Base-by-base conservation (phyloP, 1,140 invertebrate species). In the Geopemphigus sp. region DNA sequence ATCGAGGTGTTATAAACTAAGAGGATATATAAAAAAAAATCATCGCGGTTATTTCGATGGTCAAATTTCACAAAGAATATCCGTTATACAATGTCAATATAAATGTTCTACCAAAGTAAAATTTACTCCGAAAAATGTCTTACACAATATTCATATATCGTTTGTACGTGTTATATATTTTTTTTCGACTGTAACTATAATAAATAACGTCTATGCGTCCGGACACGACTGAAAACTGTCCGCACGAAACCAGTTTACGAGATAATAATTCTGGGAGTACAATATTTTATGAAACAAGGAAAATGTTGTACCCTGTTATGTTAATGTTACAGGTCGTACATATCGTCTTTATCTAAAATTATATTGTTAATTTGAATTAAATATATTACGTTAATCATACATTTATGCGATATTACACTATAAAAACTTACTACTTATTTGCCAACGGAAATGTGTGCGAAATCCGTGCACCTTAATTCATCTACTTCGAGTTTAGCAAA, bases 211-310 rank as follows among this genome's bases (percentile, higher is more conserved):
- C 8, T 73, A 12, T 57, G 56, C 53, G n/a, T 22, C 56, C 19
- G 24, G 54, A 73, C 70, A 32, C 32, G n/a, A 57, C 39, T 73
- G 70, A 73, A 73, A 56, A 8, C 29, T 56, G 50, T 73, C 19
- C 12, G 32, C 24, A 8, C 54, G 32, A 72, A 73, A 47, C 22
- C 24, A 50, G 39, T 50, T 26, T 10, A 24, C 45, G 15, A 17
- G 22, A 68, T 22, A 50, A 50, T 50, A 26, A 50, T 50, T 47
- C 15, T 47, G 64, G 54, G 53, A 76, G 72, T 39, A 76, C 72
- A 76, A 76, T 59, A 47, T 76, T 76, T 76, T 76, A 76, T 76
- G 72, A 76, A 76, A 59, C 72, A 57, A 76, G 56, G 32, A 76
- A 39, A 59, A 76, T 59, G 72, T 39, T 76, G 72, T 76, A 76